Base-by-base conservation (phyloP, 2,797 vertebrate genomes). In the Stomatorhinus walkeri region DNA sequence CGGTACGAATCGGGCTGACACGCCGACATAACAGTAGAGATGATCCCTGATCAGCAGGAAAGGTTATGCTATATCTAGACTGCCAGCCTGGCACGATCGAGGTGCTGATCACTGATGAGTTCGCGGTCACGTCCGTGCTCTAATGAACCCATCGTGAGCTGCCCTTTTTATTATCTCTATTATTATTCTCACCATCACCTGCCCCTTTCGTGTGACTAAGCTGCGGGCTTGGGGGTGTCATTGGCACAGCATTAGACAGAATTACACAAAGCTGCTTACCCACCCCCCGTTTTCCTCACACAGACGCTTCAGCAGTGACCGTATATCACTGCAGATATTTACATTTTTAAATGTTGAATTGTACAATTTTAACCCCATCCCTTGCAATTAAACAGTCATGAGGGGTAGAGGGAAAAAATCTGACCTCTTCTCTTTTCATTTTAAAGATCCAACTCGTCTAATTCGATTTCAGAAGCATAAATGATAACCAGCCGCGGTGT, bases 201-300 rank as follows among this genome's bases (percentile, higher is more conserved):
- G 49, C 59, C 48, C 59, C 56, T 88, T 43, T n/a, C 36, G 5
- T 61, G 32, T 40, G 88, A 84, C 76, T 28, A 61, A 61, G 76
- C 24, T 72, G n/a, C 46, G 51, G 49, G 46, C 40, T n/a, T 28
- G 46, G 88, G 87, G 43, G 87, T 88, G 68, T 89, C 46, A 90
- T 88, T 88, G 88, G 83, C 36, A 72, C 9, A 91, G 90, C 85
- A 85, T 92, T 90, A 64, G 28, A 51, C 46, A 91, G 88, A 91
- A 89, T 90, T 89, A 91, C 91, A 90, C 85, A 89, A 92, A 93
- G 90, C 92, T 89, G 91, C 90, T 93, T 91, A 91, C 90, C 76
- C 84, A 68, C 87, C 89, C n/a, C 24, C 12, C 64, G 40, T 61
- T 40, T 48, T 14, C 24, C 32, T n/a, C 87, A 79, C 48, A 88